These are phyloP conservation scores for Amphiura filiformis DNA, from an alignment of 35 echinoderm and acorn worm genomes.

Conservation along the genomic window DNA sequence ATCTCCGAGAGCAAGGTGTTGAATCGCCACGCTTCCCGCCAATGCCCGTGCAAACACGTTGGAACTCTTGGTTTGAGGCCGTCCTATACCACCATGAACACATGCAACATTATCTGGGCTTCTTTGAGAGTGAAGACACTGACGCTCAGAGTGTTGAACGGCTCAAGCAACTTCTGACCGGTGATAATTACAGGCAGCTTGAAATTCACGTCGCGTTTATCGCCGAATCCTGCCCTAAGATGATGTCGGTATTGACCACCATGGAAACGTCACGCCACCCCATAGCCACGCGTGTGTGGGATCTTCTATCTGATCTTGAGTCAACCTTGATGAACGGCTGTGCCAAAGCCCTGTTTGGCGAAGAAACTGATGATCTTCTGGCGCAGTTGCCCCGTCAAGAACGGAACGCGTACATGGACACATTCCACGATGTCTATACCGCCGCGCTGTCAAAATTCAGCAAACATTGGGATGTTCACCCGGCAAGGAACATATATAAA, in stretches of 20 bases:
- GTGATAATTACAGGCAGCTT: constrained; percentile 59
- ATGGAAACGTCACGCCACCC: constrained; percentile 42
- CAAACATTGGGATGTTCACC: constrained; percentile 33
- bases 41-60: constrained; percentile 42
- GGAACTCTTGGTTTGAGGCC: constrained; percentile 71
- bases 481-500: constrained; percentile 39
- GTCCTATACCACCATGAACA: constrained; percentile 53
- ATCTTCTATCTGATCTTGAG: constrained; percentile 19
- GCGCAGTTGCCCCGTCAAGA: neutral
- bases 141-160: constrained; percentile 55
- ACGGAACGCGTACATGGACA: constrained; percentile 1
- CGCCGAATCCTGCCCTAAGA: neutral
- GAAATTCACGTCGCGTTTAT: no score
- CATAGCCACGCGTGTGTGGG: constrained; percentile 57
- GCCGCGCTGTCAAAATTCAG: constrained; percentile 35
- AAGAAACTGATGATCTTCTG: constrained; percentile 34
- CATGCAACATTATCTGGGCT: constrained; percentile 64
- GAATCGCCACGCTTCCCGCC: constrained; percentile 13
- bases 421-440: constrained; percentile 48
- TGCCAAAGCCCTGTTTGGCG: constrained; percentile 29
- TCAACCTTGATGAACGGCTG: constrained; percentile 20
- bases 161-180: constrained; percentile 51
- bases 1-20: no score
- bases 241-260: constrained; percentile 41
- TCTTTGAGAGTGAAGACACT: constrained; percentile 57